Conservation (phyloP, 2,888 invertebrate species). For the Rhingia rostrata region DNA sequence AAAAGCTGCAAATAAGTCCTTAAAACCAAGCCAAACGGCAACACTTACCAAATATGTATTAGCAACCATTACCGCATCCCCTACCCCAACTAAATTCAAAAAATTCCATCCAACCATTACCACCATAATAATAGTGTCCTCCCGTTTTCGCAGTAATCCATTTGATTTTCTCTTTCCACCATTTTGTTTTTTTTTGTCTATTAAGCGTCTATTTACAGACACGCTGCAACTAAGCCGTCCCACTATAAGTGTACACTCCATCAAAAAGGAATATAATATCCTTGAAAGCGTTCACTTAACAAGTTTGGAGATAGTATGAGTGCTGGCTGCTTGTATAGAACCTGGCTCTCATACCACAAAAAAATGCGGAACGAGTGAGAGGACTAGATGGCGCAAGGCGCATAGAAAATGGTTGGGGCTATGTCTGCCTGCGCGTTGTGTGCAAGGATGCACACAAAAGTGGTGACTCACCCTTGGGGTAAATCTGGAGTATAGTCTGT, state of each 20-base stretch:
- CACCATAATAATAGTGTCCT: conserved; percentile 41
- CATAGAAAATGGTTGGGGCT: conserved; percentile 64
- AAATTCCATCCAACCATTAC: conserved; percentile 29
- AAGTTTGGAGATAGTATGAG: conserved; percentile 37
- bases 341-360: background rate
- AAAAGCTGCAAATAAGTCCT: too few species aligned
- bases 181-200: background rate
- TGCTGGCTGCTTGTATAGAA: conserved; percentile 13
- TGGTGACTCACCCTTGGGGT: conserved; percentile 73
- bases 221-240: background rate
- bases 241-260: background rate
- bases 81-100: conserved; percentile 41
- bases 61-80: conserved; percentile 15
- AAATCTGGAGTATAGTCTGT: conserved; percentile 45
- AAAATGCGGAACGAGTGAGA: conserved; percentile 58
- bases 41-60: conserved; percentile 19
- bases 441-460: conserved; percentile 68
- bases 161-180: conserved; percentile 70
- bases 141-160: conserved; percentile 50
- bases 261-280: conserved; percentile 34
- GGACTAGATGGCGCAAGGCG: conserved; percentile 61
- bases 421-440: conserved; percentile 73
- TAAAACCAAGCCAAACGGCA: background rate
- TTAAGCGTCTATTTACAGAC: background rate
- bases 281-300: conserved; percentile 52